Evolutionary conservation across 2,113 vertebrate species (phyloP), one percentile per base, ranked within the genome.

Genomic region (Cheilinus undulatus): DNA sequence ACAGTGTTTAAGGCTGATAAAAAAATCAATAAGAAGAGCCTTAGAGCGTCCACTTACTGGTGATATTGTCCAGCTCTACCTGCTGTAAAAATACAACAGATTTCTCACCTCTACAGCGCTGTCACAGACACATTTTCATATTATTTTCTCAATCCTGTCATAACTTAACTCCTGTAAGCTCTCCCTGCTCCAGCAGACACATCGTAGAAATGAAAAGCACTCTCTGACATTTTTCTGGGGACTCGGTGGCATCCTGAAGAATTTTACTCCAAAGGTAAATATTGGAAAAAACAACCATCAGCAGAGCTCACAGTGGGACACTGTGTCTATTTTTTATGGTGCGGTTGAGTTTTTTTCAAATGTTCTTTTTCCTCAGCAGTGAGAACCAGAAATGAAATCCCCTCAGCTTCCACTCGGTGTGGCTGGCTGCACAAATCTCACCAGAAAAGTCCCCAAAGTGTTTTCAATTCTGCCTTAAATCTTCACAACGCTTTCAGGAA

Each of bases 1-100:
- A 59, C 36, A 11, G 38, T 38, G 42, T 53, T 34, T 30, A 45
- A 49, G 22, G 17, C 36, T 32, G 10, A 58, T 36, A 17, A 51
- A 34, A 10, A 34, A 52, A 63, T 62, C 58, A 56, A 49, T 58
- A 58, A 67, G n/a, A 42, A 40, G 30, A 60, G 22, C 51, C 45
- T 42, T 49, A 62, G 14, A 48, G 17, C n/a, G 14, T 59, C 40
- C 20, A 46, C 57, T 22, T 26, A 26, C 40, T 26, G 28, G 38
- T 54, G 27, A 20, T 26, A 15, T 32, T 14, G 0, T 7, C 43
- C 30, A 24, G n/a, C 19, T 15, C 5, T 1, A n/a, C n/a, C n/a
- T 0, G 7, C 23, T 17, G 26, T 12, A 7, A 26, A 32, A 23
- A 23, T 42, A 17, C 5, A 60, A 60, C 11, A 71, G 43, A 73